Conservation (phyloP, 53 echinoderm and acorn worm genomes). For the Patiria pectinifera region DNA sequence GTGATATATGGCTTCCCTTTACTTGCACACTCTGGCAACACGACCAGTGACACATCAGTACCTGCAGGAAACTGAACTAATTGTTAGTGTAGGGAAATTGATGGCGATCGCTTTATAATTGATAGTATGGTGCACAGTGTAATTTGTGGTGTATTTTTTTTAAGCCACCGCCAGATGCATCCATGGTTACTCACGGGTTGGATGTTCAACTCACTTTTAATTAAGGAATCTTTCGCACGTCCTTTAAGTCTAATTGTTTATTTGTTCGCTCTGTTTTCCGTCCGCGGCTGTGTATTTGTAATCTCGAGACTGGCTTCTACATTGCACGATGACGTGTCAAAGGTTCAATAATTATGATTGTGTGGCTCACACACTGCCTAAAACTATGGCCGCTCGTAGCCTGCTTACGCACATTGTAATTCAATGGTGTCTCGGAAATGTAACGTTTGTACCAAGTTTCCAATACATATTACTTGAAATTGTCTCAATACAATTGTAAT, state of each 20-base stretch:
- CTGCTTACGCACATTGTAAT: no score
- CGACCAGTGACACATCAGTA: neutral
- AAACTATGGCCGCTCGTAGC: neutral
- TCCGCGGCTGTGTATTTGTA: neutral
- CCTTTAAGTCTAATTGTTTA: neutral
- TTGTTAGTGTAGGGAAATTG: constrained; percentile 19
- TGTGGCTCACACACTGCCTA: neutral
- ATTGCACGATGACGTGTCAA: neutral
- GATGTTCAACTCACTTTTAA: neutral
- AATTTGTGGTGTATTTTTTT: constrained; percentile 11
- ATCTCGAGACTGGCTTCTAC: neutral
- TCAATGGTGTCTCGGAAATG: no score
- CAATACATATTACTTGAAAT: no score
- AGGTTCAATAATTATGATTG: neutral
- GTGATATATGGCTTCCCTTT: neutral
- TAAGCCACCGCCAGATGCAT: neutral
- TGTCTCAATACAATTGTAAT: no score
- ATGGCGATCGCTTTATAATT: constrained; percentile 1
- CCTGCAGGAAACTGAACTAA: neutral
- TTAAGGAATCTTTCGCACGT: neutral
- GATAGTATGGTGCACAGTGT: neutral
- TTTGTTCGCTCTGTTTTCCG: constrained; percentile 5
- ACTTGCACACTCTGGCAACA: neutral
- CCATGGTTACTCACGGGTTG: neutral
- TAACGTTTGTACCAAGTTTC: no score